Conservation (phyloP, 2,888 invertebrate genomes). For the Conops quadrifasciatus region DNA sequence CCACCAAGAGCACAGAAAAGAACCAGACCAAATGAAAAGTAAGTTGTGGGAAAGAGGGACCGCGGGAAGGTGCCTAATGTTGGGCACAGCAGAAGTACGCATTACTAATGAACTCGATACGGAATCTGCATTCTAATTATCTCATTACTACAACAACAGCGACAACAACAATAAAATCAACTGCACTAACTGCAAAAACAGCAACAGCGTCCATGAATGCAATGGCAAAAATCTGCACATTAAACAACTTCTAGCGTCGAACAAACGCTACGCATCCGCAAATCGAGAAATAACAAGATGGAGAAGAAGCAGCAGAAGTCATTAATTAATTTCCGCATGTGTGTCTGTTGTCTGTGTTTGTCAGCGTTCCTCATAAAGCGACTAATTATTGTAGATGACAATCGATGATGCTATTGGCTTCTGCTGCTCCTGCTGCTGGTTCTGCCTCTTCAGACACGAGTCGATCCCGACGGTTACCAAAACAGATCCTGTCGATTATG, state of each 20-base stretch:
- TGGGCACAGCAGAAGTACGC: neutral
- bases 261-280: conserved; percentile 1
- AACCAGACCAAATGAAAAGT: neutral
- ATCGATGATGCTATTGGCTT: conserved; percentile 17
- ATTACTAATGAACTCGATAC: conserved; percentile 26
- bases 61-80: neutral
- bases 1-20: neutral
- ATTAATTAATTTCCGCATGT: conserved; percentile 22
- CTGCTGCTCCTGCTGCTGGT: neutral
- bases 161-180: neutral
- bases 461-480: neutral
- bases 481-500: neutral
- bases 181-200: neutral
- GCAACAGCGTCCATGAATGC: neutral
- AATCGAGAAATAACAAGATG: neutral
- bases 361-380: conserved; percentile 1
- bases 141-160: conserved; percentile 21
- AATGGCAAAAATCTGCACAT: no score
- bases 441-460: no score
- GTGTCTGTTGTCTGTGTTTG: neutral
- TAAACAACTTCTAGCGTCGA: neutral
- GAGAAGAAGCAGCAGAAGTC: neutral
- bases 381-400: conserved; percentile 28
- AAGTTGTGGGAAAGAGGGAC: neutral
- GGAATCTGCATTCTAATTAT: conserved; percentile 25